Base-by-base conservation (phyloP, 2,888 invertebrate species). In the Podabrus alpinus region DNA sequence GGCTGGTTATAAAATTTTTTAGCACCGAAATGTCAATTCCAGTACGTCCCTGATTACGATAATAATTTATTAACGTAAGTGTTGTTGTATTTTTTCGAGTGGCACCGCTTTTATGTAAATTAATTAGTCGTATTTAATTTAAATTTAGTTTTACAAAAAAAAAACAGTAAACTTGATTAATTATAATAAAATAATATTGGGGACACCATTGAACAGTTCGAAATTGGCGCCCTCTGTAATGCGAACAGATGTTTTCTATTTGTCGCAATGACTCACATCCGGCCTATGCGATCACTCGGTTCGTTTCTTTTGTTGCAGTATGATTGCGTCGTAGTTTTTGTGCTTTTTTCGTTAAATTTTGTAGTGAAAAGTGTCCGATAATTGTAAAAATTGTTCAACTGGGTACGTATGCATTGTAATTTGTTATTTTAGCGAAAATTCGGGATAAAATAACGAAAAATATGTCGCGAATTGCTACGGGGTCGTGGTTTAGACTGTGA, bases 201-300 rank as follows among this genome's bases (percentile, higher is more conserved):
- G 45, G n/a, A 0, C 45, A 45, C 7, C 45, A 7, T 45, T 1
- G 45, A n/a, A 9, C n/a, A 1, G 16, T 71, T 71, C 16, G 67
- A 80, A 80, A 72, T 64, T 77, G 71, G 68, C 80, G 80, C 75
- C 45, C 15, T 16, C 45, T 45, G 62, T 21, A 64, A 64, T 7
- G 59, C 72, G 61, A 80, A 79, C 80, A 80, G 80, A 79, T 80
- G 80, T 80, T 80, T 78, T 78, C 77, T 76, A 72, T 75, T 73
- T 75, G 67, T 71, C 73, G 15, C n/a, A 77, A 75, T 80, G 80
- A 80, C 69, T 80, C 80, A 80, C 76, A 78, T 80, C 80, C 80
- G 80, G 77, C 79, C 77, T 78, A 77, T 78, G 77, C 69, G 71
- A 71, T 71, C 79, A 79, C 77, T 78, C 78, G 72, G 74, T 77